Base-by-base conservation (phyloP, 2,797 vertebrate genomes). In the Pseudopleuronectes americanus region DNA sequence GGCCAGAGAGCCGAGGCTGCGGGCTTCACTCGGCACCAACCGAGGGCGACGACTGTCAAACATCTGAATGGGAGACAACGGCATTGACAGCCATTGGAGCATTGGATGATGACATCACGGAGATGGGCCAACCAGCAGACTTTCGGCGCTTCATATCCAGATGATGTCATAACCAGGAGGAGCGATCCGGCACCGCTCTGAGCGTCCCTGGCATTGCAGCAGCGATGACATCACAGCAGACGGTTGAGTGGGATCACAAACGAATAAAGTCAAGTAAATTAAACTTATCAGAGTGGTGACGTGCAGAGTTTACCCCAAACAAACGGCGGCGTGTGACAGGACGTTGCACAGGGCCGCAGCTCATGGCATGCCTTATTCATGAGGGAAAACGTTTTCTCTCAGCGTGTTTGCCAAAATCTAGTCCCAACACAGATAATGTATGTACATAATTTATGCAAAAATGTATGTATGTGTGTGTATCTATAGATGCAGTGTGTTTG, bases 1-100 rank as follows among this genome's bases (percentile, higher is more conserved):
- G 87, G 96, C 96, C 31, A 84, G 97, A 49, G 97, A 99, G 85
- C 97, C 97, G 0, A 92, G 96, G 57, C 96, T 99, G 80, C 94
- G 96, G 0, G 91, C 96, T 8, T 99, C 98, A 0, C 85, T 99
- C 14, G 97, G 95, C 0, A 76, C 96, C 87, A 74, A 90, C n/a
- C 91, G 97, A 54, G 96, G 96, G 58, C 93, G 97, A 2, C 94
- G 95, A 1, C 94, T 92, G 82, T 97, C 96, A 19, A 96, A 94
- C 49, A 87, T 95, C 86, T 97, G 94, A 98, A 79, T 0, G 1
- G n/a, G 19, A 1, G n/a, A 19, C 69, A 0, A 1, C 1, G n/a
- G 26, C 28, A 2, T 3, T 3, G 21, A 24, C 49, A n/a, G 36
- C 49, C 57, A 43, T 36, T 2, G 66, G 73, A 74, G 63, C 64